These are phyloP conservation scores for Tor tambroides DNA, from an alignment of 2,113 vertebrate species.

Conservation along the genomic window DNA sequence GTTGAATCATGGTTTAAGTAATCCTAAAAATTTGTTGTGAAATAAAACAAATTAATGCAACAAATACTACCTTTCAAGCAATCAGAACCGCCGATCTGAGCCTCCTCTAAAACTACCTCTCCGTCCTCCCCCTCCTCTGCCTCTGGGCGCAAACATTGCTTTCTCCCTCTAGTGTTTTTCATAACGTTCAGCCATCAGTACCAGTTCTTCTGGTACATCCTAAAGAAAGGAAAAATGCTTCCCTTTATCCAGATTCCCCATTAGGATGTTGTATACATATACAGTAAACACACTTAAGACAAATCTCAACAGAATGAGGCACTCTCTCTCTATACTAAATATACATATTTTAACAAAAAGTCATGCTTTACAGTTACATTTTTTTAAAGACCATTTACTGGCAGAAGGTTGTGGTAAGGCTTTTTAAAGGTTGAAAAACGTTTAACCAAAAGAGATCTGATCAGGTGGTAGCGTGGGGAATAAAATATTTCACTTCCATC, in stretches of 20 bases:
- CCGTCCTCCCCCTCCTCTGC: conserved; percentile 52
- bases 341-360: background rate
- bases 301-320: background rate
- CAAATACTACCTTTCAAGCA: conserved; percentile 2
- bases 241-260: background rate
- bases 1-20: background rate
- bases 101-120: conserved; percentile 43
- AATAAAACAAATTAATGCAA: background rate
- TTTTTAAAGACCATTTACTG: background rate
- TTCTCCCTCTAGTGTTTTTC: conserved; percentile 81
- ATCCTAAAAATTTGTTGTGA: background rate
- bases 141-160: conserved; percentile 62
- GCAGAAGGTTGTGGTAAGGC: background rate
- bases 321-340: background rate
- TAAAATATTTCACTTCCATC: background rate
- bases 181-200: conserved; percentile 88
- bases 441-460: background rate
- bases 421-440: background rate
- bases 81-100: conserved; percentile 66
- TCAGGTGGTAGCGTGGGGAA: no score
- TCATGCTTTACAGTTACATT: background rate
- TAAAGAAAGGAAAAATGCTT: conserved; percentile 56
- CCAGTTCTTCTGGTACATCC: conserved; percentile 85
- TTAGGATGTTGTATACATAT: background rate
- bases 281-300: background rate